These are phyloP conservation scores for Trachelus iudaicus DNA, from an alignment of 2,888 invertebrate species.

Conservation along the genomic window DNA sequence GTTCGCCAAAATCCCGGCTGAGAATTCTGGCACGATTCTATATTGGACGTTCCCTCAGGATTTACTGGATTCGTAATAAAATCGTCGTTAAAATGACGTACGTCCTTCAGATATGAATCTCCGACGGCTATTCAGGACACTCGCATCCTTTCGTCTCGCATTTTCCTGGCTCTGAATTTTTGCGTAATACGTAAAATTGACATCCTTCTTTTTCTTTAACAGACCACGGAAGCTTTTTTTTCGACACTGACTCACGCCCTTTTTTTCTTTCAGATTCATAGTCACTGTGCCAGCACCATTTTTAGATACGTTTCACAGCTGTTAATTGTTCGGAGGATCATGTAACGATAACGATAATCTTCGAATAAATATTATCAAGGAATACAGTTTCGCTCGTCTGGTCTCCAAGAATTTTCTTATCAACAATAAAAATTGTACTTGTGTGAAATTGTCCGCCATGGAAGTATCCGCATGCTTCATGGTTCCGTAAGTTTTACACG, in stretches of 20 bases:
- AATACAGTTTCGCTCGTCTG: neutral
- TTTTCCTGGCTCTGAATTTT: neutral
- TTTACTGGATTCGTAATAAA: constrained; percentile 28
- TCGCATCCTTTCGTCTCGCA: neutral
- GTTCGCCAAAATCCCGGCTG: neutral
- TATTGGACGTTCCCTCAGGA: constrained; percentile 6
- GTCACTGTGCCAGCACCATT: neutral
- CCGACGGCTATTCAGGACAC: neutral
- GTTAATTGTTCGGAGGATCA: neutral
- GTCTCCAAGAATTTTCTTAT: neutral
- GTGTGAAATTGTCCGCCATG: neutral
- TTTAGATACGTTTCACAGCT: neutral
- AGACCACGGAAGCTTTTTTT: neutral
- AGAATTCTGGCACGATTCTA: neutral
- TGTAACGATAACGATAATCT: neutral
- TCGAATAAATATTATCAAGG: neutral
- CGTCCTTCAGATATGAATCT: constrained; percentile 2
- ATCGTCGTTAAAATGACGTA: constrained; percentile 29
- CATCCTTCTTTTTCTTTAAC: neutral
- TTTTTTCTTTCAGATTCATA: neutral
- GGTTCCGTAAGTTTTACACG: neutral
- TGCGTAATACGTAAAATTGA: neutral
- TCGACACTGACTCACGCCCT: neutral
- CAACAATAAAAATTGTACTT: neutral
- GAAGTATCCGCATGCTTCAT: neutral